Conservation (phyloP, 1,140 invertebrate species). For the Eciton burchellii region DNA sequence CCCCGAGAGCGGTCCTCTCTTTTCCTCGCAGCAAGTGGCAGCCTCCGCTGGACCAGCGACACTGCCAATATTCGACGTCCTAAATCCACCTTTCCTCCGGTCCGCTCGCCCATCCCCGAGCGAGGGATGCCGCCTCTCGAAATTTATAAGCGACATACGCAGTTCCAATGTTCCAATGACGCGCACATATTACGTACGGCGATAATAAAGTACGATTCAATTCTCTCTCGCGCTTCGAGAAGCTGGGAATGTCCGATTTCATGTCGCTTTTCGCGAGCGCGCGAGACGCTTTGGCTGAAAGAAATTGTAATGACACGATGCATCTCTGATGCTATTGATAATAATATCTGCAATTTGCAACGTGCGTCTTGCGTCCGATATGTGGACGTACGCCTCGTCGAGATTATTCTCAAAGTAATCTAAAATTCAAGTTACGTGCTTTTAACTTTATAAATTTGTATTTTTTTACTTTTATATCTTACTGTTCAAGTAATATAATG, state of each 20-base stretch:
- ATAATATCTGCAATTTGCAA: no score
- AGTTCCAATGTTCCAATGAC: slow-evolving; percentile 55
- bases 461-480: no score
- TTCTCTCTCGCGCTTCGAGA: slow-evolving; percentile 6
- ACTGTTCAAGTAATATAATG: no score
- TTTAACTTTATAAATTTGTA: no score
- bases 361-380: no score
- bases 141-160: slow-evolving; percentile 48
- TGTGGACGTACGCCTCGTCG: no score
- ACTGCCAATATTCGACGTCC: slow-evolving; percentile 38
- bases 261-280: background rate
- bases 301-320: background rate
- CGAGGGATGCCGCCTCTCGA: slow-evolving; percentile 32
- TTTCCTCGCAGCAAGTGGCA: background rate
- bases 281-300: background rate
- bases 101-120: background rate
- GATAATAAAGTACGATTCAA: slow-evolving; percentile 54
- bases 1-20: background rate
- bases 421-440: no score
- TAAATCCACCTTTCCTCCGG: slow-evolving; percentile 36
- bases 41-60: background rate
- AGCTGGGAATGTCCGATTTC: slow-evolving; percentile 9
- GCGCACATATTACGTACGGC: background rate
- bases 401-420: no score
- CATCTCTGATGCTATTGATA: no score